A percentile compares a stretch with the other conserved stretches of the same genome.
phyloP scores from a whole-genome alignment of 2,113 vertebrate genomes.

The Struthidea cinerea region DNA sequence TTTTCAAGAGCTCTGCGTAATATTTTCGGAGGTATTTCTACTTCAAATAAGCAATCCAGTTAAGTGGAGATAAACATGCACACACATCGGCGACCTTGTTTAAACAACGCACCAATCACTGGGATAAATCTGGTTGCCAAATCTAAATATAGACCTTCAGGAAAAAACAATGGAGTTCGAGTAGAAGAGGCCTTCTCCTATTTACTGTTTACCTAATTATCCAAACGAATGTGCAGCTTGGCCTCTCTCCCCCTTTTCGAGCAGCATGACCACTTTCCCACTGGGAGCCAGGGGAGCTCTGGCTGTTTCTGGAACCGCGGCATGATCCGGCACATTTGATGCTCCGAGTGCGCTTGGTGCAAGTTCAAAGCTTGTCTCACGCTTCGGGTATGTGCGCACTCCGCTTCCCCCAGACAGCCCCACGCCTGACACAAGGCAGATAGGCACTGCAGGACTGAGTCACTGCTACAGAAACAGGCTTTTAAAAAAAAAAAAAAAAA shows the following conservation, averaged over 20 bases:
- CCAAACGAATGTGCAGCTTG: slow-evolving; percentile 39
- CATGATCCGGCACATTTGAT: background rate
- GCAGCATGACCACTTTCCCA: slow-evolving; percentile 3
- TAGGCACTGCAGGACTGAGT: slow-evolving; percentile 50
- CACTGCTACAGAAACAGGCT: slow-evolving; percentile 40
- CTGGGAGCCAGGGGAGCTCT: background rate
- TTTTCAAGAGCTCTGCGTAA: background rate
- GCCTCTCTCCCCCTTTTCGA: background rate
- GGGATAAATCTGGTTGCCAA: slow-evolving; percentile 18
- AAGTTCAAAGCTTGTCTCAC: slow-evolving; percentile 65
- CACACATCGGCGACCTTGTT: background rate
- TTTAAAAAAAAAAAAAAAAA: background rate
- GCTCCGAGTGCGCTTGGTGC: slow-evolving; percentile 38
- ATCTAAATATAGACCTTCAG: slow-evolving; percentile 13
- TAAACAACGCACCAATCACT: slow-evolving; percentile 5
- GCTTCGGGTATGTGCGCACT: slow-evolving; percentile 57
- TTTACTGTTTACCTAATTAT: slow-evolving; percentile 49
- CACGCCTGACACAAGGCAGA: slow-evolving; percentile 60
- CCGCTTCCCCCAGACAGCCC: slow-evolving; percentile 64
- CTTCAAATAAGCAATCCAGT: slow-evolving; percentile 34
- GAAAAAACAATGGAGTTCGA: slow-evolving; percentile 33
- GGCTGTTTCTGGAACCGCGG: background rate
- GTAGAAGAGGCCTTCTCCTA: background rate
- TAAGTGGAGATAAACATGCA: background rate
- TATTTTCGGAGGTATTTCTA: slow-evolving; percentile 22